These are phyloP conservation scores for Hippopotamyrus pictus DNA, from an alignment of 2,797 vertebrate species.

Conservation along the genomic window DNA sequence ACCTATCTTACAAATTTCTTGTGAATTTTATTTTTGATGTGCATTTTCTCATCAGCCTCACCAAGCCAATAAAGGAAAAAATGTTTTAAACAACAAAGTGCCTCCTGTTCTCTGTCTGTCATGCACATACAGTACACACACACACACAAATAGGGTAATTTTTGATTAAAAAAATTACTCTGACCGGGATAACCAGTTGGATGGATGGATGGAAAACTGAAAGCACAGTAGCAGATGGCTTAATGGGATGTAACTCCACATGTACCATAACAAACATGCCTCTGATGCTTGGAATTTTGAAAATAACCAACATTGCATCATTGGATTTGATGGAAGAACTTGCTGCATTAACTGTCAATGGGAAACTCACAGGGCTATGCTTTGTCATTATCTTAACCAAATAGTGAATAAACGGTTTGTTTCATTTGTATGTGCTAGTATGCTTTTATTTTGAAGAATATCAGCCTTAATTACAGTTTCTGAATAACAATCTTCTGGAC, in stretches of 20 bases:
- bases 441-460: background rate
- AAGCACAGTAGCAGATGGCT: background rate
- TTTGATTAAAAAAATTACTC: background rate
- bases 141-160: background rate
- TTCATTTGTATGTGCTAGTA: background rate
- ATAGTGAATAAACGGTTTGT: background rate
- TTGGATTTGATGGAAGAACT: background rate
- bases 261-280: background rate
- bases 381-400: background rate
- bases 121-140: background rate
- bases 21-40: slow-evolving; percentile 91
- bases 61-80: slow-evolving; percentile 99
- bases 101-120: slow-evolving; percentile 23
- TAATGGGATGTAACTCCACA: background rate
- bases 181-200: background rate
- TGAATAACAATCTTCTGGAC: background rate
- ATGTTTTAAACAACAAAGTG: slow-evolving; percentile 75
- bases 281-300: background rate
- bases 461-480: background rate
- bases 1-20: slow-evolving; percentile 93
- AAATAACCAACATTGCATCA: background rate
- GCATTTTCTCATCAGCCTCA: slow-evolving; percentile 94
- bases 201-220: background rate
- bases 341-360: background rate
- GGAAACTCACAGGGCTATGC: background rate